Evolutionary conservation across 64 coral and sea anemone genomes (phyloP).

Genomic region (Platygyra sinensis): DNA sequence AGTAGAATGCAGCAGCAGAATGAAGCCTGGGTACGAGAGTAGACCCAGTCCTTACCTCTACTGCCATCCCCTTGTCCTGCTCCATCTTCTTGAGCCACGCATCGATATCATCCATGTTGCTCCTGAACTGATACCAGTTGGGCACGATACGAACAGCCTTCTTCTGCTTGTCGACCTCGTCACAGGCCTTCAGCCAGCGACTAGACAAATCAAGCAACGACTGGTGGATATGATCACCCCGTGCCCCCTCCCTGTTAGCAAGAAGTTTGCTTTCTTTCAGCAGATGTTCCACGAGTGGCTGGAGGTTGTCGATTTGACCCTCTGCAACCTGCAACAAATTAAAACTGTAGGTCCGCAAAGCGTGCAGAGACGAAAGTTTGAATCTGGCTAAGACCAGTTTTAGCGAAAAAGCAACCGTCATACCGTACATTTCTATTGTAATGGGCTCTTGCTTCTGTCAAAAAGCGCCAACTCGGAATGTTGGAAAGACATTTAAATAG

Average conservation of each 20-base stretch:
- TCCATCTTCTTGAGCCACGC: slow-evolving; percentile 77
- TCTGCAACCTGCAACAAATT: slow-evolving; percentile 59
- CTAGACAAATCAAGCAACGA: slow-evolving; percentile 88
- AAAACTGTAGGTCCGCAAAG: not conserved
- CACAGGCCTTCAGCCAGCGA: slow-evolving; percentile 92
- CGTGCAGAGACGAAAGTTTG: too few species aligned
- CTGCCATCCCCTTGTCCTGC: slow-evolving; percentile 31
- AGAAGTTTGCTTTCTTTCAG: slow-evolving; percentile 83
- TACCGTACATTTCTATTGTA: too few species aligned
- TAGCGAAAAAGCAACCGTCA: too few species aligned
- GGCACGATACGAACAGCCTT: slow-evolving; percentile 74
- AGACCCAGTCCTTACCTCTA: slow-evolving; percentile 35
- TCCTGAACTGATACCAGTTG: slow-evolving; percentile 95
- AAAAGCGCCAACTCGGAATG: too few species aligned
- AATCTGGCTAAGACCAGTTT: too few species aligned
- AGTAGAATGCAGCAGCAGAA: not conserved
- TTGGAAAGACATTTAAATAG: too few species aligned
- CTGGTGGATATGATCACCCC: slow-evolving; percentile 76
- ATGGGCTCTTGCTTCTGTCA: too few species aligned
- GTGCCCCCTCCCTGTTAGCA: slow-evolving; percentile 61
- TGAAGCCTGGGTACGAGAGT: not conserved
- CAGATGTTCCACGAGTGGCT: slow-evolving; percentile 76
- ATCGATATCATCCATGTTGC: slow-evolving; percentile 82
- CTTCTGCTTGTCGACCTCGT: slow-evolving; percentile 79
- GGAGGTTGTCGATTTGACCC: slow-evolving; percentile 66